Evolutionary conservation across 2,113 vertebrate species (phyloP).

Genomic region (Himantopus leucocephalus): DNA sequence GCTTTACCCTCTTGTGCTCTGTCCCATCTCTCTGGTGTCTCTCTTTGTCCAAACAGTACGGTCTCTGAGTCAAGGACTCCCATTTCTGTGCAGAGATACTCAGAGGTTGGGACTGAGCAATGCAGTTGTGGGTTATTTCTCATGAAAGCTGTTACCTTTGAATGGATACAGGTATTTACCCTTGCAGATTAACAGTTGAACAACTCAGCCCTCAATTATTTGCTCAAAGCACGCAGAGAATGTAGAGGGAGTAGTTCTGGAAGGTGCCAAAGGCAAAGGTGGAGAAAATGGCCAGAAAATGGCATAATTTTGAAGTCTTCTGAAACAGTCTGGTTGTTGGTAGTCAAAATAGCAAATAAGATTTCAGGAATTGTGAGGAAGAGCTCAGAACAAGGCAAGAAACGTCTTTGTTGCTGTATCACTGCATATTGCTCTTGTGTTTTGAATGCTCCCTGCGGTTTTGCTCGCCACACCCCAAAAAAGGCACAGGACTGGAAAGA

Average conservation of each 20-base stretch:
- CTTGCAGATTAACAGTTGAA: background rate
- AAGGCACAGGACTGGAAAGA: background rate
- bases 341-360: background rate
- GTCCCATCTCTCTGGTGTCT: background rate
- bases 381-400: background rate
- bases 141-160: background rate
- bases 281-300: background rate
- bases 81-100: background rate
- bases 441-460: background rate
- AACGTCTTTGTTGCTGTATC: background rate
- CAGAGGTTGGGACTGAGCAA: background rate
- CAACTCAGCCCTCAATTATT: background rate
- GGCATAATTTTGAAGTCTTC: background rate
- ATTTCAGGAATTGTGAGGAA: background rate
- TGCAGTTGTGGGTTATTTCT: background rate
- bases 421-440: background rate
- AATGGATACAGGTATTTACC: background rate
- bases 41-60: background rate
- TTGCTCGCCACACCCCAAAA: background rate
- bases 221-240: background rate
- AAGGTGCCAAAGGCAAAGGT: conserved; percentile 12
- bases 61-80: background rate
- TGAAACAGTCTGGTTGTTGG: background rate
- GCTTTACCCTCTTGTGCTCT: background rate
- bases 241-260: background rate